phyloP scores from a whole-genome alignment of 1,140 invertebrate species.

The Asbolus verrucosus region DNA sequence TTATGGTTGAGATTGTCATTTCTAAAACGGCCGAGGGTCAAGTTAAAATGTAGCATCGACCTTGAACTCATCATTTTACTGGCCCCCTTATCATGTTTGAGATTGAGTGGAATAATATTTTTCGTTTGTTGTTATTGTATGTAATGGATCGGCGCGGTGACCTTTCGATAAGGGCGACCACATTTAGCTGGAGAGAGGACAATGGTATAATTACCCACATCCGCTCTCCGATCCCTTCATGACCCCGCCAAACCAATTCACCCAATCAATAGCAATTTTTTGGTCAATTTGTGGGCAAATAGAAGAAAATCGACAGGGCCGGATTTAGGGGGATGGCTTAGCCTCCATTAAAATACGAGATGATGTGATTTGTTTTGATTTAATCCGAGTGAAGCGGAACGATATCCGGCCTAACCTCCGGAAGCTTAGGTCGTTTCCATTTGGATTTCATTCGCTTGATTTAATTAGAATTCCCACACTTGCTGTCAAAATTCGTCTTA shows the following conservation, averaged over 20 bases:
- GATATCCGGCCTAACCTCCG: slow-evolving; percentile 18
- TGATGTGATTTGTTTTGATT: background rate
- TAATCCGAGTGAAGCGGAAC: slow-evolving; percentile 14
- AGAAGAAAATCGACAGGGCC: slow-evolving; percentile 6
- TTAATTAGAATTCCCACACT: slow-evolving; percentile 24
- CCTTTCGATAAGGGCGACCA: slow-evolving; percentile 20
- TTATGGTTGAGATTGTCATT: too few species aligned
- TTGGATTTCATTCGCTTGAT: slow-evolving; percentile 13
- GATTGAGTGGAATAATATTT: slow-evolving; percentile 3
- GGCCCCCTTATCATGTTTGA: background rate
- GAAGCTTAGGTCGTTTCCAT: slow-evolving; percentile 31
- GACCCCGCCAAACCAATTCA: slow-evolving; percentile 26
- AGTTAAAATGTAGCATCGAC: too few species aligned
- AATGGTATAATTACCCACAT: slow-evolving; percentile 34
- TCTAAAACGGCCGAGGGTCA: too few species aligned
- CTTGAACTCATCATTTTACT: slow-evolving; percentile 15
- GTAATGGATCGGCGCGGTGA: slow-evolving; percentile 24
- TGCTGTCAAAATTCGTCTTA: background rate
- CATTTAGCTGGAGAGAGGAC: too few species aligned
- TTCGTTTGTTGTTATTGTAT: too few species aligned
- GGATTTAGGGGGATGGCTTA: background rate
- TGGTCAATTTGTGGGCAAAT: too few species aligned
- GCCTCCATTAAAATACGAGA: too few species aligned
- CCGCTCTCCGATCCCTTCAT: slow-evolving; percentile 36
- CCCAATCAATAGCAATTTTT: slow-evolving; percentile 15